Conservation (phyloP, 2,888 invertebrate genomes). For the Troides aeacus region DNA sequence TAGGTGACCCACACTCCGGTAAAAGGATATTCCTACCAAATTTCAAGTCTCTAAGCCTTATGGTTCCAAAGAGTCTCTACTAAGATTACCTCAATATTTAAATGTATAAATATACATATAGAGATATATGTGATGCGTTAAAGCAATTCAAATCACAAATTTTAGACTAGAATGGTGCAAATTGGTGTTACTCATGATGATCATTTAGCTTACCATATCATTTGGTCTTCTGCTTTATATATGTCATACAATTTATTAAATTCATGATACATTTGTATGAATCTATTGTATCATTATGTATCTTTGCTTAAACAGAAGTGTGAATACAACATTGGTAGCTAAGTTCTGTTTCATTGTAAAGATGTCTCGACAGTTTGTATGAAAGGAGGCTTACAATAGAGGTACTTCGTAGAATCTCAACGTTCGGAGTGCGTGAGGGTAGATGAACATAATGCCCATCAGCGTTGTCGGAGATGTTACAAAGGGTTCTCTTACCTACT, state of each 20-base stretch:
- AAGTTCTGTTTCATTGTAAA: conserved; percentile 12
- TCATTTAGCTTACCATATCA: no score
- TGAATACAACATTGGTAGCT: conserved; percentile 1
- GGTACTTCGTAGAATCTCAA: conserved; percentile 24
- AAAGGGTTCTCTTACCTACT: conserved; percentile 15
- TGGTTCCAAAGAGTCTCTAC: no score
- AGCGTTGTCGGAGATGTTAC: conserved; percentile 10
- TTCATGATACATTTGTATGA: neutral
- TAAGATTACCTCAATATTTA: no score
- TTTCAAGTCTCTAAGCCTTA: no score
- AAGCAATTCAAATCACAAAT: no score
- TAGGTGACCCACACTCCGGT: no score
- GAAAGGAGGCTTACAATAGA: conserved; percentile 13
- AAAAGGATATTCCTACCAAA: no score
- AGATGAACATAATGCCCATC: conserved; percentile 22
- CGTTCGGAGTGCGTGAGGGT: conserved; percentile 19
- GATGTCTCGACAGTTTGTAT: conserved; percentile 10
- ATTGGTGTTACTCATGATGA: no score
- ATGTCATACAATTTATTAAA: neutral
- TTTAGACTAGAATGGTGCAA: no score
- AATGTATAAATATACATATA: no score
- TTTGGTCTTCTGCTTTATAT: neutral
- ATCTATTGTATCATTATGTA: neutral
- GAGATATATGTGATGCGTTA: no score
- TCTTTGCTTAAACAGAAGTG: conserved; percentile 5